A percentile compares a stretch with the other conserved stretches of the same genome.
phyloP scores from a whole-genome alignment of 2,888 invertebrate species.

The Oegoconia quadripuncta region DNA sequence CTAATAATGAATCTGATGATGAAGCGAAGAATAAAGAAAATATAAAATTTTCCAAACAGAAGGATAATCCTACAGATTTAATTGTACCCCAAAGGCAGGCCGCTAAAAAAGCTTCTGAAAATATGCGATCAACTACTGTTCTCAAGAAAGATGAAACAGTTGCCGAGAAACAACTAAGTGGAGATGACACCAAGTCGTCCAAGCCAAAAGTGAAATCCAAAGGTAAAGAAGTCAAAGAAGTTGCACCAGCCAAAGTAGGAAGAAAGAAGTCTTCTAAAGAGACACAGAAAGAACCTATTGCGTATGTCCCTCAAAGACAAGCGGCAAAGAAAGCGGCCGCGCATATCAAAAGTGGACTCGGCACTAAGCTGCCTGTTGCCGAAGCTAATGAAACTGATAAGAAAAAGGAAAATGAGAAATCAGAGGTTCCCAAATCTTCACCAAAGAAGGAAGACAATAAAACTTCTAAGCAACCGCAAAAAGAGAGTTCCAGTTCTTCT shows the following conservation, averaged over 20 bases:
- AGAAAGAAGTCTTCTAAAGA: slow-evolving; percentile 76
- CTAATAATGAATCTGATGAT: slow-evolving; percentile 52
- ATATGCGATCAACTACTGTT: slow-evolving; percentile 84
- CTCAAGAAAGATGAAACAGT: slow-evolving; percentile 61
- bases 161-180: slow-evolving; percentile 47
- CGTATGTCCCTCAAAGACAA: slow-evolving; percentile 93
- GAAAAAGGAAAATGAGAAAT: slow-evolving; percentile 57
- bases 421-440: slow-evolving; percentile 46
- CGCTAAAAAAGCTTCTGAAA: slow-evolving; percentile 94
- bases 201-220: slow-evolving; percentile 68
- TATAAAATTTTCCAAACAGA: slow-evolving; percentile 64
- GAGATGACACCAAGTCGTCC: slow-evolving; percentile 51
- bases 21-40: slow-evolving; percentile 74
- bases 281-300: slow-evolving; percentile 82
- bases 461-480: slow-evolving; percentile 40
- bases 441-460: slow-evolving; percentile 71
- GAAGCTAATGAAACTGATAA: slow-evolving; percentile 57
- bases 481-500: slow-evolving; percentile 74
- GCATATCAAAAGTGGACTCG: slow-evolving; percentile 90
- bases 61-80: slow-evolving; percentile 85
- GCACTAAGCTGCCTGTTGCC: slow-evolving; percentile 67
- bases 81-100: slow-evolving; percentile 95
- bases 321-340: slow-evolving; percentile 95
- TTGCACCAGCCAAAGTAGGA: slow-evolving; percentile 58
- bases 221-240: slow-evolving; percentile 57